Conservation (phyloP, 1,140 invertebrate genomes). For the Pseudomyrmex pallidus region DNA sequence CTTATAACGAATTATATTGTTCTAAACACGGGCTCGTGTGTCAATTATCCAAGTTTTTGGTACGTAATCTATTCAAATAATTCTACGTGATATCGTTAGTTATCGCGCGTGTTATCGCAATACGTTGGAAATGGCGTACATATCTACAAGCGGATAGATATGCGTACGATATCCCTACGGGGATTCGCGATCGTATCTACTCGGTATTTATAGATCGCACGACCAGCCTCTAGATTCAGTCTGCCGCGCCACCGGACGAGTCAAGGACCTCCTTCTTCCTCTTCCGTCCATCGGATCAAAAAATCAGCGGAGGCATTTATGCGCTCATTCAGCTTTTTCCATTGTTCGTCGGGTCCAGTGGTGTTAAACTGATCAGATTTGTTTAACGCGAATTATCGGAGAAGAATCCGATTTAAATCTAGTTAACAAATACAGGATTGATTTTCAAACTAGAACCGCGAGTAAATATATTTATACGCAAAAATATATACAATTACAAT, state of each 20-base stretch:
- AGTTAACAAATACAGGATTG: slow-evolving; percentile 33
- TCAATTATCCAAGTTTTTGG: no score
- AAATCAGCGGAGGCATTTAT: slow-evolving; percentile 65
- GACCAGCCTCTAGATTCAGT: slow-evolving; percentile 69
- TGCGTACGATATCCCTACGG: slow-evolving; percentile 57
- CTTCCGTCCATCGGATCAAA: slow-evolving; percentile 63
- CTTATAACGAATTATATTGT: no score
- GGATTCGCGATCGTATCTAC: slow-evolving; percentile 67
- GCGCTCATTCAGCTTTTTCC: slow-evolving; percentile 60
- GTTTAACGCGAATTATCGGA: slow-evolving; percentile 51
- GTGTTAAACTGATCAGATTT: slow-evolving; percentile 16
- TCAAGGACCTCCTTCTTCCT: slow-evolving; percentile 66
- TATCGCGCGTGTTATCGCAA: background rate
- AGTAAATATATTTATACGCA: background rate
- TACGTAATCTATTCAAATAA: no score
- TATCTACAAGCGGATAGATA: slow-evolving; percentile 54
- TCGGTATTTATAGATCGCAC: slow-evolving; percentile 67
- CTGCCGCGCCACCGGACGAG: slow-evolving; percentile 58
- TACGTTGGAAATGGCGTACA: slow-evolving; percentile 12
- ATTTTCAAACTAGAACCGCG: background rate
- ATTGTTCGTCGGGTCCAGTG: background rate
- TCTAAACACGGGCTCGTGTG: no score
- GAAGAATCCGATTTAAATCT: slow-evolving; percentile 41
- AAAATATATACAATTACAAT: background rate
- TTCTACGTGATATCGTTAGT: no score